phyloP scores from a whole-genome alignment of 2,797 vertebrate genomes.

The Tenualosa thibaudeaui region DNA sequence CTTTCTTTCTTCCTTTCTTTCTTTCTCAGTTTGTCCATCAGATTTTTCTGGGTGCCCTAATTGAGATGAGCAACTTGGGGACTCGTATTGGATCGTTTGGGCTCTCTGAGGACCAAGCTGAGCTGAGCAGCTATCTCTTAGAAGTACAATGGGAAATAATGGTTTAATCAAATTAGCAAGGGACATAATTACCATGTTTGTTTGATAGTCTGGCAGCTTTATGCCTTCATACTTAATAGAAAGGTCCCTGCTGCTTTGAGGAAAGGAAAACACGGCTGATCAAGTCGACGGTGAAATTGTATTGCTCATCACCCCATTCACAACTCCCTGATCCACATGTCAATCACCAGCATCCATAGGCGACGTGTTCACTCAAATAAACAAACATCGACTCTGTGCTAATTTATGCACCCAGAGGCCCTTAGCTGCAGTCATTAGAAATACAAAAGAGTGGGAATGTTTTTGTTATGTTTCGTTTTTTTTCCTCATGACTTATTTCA shows the following conservation, averaged over 20 bases:
- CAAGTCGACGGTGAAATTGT: constrained; percentile 71
- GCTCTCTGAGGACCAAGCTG: constrained; percentile 59
- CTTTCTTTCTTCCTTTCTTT: constrained; percentile 31
- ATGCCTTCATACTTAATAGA: constrained; percentile 77
- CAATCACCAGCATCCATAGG: constrained; percentile 73
- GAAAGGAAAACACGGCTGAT: constrained; percentile 65
- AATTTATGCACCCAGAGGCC: constrained; percentile 78
- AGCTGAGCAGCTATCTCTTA: constrained; percentile 57
- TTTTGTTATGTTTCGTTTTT: constrained; percentile 53
- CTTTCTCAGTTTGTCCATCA: constrained; percentile 44
- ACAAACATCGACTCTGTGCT: constrained; percentile 67
- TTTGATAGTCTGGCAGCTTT: constrained; percentile 73
- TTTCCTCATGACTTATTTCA: constrained; percentile 57
- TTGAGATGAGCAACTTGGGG: constrained; percentile 64
- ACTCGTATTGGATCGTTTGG: constrained; percentile 58
- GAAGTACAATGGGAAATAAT: constrained; percentile 65
- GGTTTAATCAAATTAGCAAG: constrained; percentile 78
- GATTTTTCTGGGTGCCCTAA: constrained; percentile 42
- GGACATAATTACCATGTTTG: constrained; percentile 81
- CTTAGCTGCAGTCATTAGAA: constrained; percentile 62
- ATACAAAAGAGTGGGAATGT: constrained; percentile 63
- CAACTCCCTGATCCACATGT: constrained; percentile 59
- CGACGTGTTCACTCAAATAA: constrained; percentile 65
- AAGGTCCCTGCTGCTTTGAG: constrained; percentile 71
- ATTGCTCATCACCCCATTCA: constrained; percentile 69